Conservation (phyloP, 2,888 invertebrate genomes). For the Hypena proboscidalis region DNA sequence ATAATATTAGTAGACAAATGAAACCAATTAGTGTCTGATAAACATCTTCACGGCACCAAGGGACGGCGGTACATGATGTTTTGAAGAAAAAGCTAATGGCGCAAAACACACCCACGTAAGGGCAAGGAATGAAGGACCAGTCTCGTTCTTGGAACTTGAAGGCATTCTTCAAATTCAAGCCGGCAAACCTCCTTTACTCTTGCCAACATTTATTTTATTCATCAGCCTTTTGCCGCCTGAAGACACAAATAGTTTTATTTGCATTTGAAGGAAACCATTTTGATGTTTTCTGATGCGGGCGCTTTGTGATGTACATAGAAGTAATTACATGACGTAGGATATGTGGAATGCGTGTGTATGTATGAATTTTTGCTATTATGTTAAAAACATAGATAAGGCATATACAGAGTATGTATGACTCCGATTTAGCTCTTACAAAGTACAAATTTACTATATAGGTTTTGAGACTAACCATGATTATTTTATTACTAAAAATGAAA, state of each 20-base stretch:
- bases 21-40: too few species aligned
- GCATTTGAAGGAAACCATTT: slow-evolving; percentile 56
- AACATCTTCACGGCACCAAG: slow-evolving; percentile 21
- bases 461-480: too few species aligned
- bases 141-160: slow-evolving; percentile 60
- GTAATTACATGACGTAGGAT: slow-evolving; percentile 18
- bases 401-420: too few species aligned
- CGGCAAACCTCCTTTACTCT: slow-evolving; percentile 30
- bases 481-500: too few species aligned
- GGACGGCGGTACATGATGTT: slow-evolving; percentile 41
- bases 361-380: too few species aligned
- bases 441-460: too few species aligned
- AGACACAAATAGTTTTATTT: slow-evolving; percentile 57
- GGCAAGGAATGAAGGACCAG: slow-evolving; percentile 53
- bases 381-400: too few species aligned
- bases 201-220: slow-evolving; percentile 5
- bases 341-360: too few species aligned
- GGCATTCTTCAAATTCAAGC: slow-evolving; percentile 59
- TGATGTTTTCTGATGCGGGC: slow-evolving; percentile 38
- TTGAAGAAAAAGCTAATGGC: slow-evolving; percentile 56
- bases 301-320: too few species aligned
- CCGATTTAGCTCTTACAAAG: too few species aligned
- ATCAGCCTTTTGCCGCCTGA: slow-evolving; percentile 41
- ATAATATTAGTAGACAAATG: too few species aligned
- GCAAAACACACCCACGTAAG: slow-evolving; percentile 50